Conservation (phyloP, 2,113 vertebrate species). For the Recurvirostra avosetta region DNA sequence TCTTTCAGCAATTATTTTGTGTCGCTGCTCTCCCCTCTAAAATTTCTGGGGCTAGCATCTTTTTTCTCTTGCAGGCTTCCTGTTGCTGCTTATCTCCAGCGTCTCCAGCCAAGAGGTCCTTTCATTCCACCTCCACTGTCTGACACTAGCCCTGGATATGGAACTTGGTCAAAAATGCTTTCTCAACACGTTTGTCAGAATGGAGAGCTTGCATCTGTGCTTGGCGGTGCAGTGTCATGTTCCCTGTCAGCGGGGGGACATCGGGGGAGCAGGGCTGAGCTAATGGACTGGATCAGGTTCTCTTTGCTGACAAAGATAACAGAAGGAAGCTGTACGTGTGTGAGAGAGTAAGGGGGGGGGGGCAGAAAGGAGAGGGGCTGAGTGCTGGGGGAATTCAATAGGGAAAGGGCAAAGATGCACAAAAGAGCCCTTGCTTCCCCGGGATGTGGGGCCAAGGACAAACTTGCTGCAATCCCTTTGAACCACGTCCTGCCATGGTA, state of each 20-base stretch:
- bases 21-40: slow-evolving; percentile 20
- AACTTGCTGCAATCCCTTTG: fast-evolving
- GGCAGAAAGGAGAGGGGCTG: neutral
- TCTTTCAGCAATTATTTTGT: slow-evolving; percentile 68
- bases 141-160: slow-evolving; percentile 8
- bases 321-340: neutral
- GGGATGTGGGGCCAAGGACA: neutral
- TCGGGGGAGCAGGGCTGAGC: neutral
- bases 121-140: slow-evolving; percentile 20
- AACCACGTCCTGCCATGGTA: fast-evolving
- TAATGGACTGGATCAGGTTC: slow-evolving; percentile 24
- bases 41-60: slow-evolving; percentile 32
- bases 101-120: slow-evolving; percentile 45
- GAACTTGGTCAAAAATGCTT: slow-evolving; percentile 53
- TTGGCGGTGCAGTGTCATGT: neutral
- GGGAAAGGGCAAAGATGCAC: neutral
- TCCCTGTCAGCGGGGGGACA: slow-evolving; percentile 2
- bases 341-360: neutral
- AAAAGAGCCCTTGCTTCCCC: neutral
- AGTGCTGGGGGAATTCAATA: neutral
- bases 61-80: slow-evolving; percentile 24
- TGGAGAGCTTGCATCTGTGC: slow-evolving; percentile 54
- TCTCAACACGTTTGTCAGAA: slow-evolving; percentile 45
- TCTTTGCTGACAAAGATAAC: slow-evolving; percentile 27
- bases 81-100: slow-evolving; percentile 41